phyloP scores from a whole-genome alignment of 2,113 vertebrate species.

The Protobothrops mucrosquamatus region DNA sequence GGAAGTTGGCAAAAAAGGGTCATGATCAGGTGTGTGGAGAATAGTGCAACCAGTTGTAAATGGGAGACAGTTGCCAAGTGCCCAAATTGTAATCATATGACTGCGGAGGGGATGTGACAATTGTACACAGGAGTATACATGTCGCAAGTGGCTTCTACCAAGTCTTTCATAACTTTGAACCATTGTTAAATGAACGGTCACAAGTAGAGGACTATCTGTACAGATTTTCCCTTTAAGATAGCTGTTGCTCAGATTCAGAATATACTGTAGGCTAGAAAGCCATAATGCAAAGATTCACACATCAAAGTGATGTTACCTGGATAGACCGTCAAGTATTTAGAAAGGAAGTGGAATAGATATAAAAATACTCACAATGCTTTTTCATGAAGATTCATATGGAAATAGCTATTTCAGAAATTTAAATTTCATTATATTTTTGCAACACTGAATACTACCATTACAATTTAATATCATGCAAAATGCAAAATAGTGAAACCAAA shows the following conservation, averaged over 20 bases:
- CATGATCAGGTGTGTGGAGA: too few species aligned
- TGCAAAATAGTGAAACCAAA: not conserved
- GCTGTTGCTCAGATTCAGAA: not conserved
- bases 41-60: too few species aligned
- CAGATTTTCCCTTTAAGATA: not conserved
- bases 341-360: not conserved
- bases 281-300: not conserved
- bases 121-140: too few species aligned
- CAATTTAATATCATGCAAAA: not conserved
- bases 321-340: not conserved
- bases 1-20: too few species aligned
- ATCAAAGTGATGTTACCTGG: not conserved
- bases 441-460: not conserved
- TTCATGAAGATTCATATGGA: not conserved
- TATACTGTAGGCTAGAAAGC: not conserved
- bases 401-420: not conserved
- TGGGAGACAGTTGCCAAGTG: too few species aligned
- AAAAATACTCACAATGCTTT: not conserved
- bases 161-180: too few species aligned
- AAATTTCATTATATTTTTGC: not conserved
- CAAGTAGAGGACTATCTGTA: too few species aligned
- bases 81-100: too few species aligned
- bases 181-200: too few species aligned
- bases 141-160: too few species aligned
- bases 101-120: too few species aligned